These are phyloP conservation scores for Lithosia quadra DNA, from an alignment of 2,888 invertebrate species.

Conservation along the genomic window DNA sequence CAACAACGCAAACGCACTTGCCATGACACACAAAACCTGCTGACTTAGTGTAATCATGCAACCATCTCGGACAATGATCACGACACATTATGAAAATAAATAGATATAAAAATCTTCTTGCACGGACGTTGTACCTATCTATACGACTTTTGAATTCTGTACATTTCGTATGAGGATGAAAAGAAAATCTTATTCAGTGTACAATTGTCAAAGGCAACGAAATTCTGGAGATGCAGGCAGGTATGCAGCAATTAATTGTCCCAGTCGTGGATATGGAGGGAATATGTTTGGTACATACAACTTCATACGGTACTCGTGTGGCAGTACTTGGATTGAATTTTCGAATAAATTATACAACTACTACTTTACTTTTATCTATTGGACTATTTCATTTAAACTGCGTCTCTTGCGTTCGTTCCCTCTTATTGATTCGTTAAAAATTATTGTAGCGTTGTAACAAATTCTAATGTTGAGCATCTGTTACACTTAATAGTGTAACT, in stretches of 20 bases:
- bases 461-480: neutral
- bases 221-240: too few species aligned
- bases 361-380: neutral
- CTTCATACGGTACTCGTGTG: neutral
- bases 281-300: neutral
- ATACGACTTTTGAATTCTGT: too few species aligned
- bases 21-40: conserved; percentile 52
- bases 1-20: conserved; percentile 40
- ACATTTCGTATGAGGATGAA: too few species aligned
- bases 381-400: neutral
- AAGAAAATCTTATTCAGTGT: too few species aligned
- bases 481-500: conserved; percentile 13
- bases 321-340: too few species aligned
- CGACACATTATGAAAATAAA: conserved; percentile 30
- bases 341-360: too few species aligned
- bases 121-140: too few species aligned
- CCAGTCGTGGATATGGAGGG: neutral
- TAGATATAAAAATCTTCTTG: conserved; percentile 33
- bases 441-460: conserved; percentile 15
- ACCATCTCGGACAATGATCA: conserved; percentile 51
- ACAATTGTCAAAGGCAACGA: too few species aligned
- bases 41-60: conserved; percentile 44
- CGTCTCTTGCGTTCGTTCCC: neutral
- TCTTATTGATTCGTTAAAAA: conserved; percentile 1
- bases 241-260: neutral